Evolutionary conservation across 1,140 invertebrate genomes (phyloP), one percentile per base, ranked within the genome.

Genomic region (Lutraria rhynchaena): DNA sequence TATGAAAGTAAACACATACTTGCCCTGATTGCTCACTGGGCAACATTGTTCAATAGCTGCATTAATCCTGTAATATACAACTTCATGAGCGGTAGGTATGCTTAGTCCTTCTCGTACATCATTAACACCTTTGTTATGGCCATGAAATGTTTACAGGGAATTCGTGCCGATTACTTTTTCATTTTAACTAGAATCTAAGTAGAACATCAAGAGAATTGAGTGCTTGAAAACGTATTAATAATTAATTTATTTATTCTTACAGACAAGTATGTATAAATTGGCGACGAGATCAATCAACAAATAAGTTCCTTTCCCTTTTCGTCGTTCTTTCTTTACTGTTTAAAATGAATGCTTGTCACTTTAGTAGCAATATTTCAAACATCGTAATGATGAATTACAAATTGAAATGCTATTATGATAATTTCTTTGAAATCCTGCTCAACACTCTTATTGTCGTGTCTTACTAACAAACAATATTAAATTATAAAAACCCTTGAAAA

Each of bases 11-110:
- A 31, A 29, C 13, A 41, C 5, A 57, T 58, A 27, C 29, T 89
- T 44, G 83, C 86, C n/a, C 61, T 89, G 55, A 76, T 86, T 37
- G 83, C 87, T 29, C 89, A 89, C 65, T 86, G 73, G 82, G 78
- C 89, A 1, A 84, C 95, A 89, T 97, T 97, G 90, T 95, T 95
- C 35, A 97, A 97, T 92, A 96, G 95, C 82, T 96, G 96, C 3
- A 94, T 97, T 65, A 98, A 98, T 93, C 97, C 97, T 0, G 93
- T 98, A 70, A 97, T 98, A 81, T 98, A 98, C 92, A 97, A 97
- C 92, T 97, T 98, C 88, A 98, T 98, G 96, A 97, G 96, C 89
- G 96, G 96, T 97, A 94, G 78, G 69, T 49, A 49, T 11, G 24
- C 5, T 81, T 41, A 17, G n/a, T 24, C 51, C 3, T n/a, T 24